phyloP scores from a whole-genome alignment of 2,888 invertebrate genomes.

The Tenthredo scrophulariae region DNA sequence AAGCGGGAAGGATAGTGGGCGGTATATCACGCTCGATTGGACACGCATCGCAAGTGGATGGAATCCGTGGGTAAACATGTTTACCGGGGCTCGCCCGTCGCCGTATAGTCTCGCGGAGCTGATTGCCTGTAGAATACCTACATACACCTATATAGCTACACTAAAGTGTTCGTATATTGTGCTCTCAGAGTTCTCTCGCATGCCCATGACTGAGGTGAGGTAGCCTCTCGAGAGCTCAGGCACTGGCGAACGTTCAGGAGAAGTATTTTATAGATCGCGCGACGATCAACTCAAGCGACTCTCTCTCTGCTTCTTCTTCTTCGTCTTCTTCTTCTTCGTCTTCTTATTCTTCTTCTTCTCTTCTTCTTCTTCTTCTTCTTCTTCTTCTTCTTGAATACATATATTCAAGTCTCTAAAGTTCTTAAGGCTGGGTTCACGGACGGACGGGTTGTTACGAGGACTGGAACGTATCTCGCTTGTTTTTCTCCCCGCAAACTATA shows the following conservation, averaged over 20 bases:
- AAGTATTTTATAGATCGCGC: constrained; percentile 26
- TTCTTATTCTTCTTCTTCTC: not conserved
- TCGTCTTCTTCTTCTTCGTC: not conserved
- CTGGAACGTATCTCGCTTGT: not conserved
- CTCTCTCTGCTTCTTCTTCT: not conserved
- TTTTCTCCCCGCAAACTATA: constrained; percentile 40
- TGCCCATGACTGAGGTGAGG: constrained; percentile 1
- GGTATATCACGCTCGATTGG: constrained; percentile 51
- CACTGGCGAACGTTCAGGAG: not conserved
- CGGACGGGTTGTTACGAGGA: constrained; percentile 46
- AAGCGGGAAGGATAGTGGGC: constrained; percentile 24
- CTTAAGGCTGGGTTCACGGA: constrained; percentile 48
- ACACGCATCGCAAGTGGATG: constrained; percentile 52
- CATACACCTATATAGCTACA: not conserved
- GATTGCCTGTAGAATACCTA: constrained; percentile 39
- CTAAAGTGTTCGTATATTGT: constrained; percentile 33
- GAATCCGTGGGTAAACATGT: constrained; percentile 54
- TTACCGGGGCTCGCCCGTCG: constrained; percentile 52
- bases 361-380: not conserved
- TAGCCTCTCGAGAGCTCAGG: not conserved
- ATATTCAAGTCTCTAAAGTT: constrained; percentile 40
- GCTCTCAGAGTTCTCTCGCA: constrained; percentile 3
- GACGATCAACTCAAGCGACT: constrained; percentile 27
- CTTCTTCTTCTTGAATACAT: constrained; percentile 27
- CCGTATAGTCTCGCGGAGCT: constrained; percentile 52